A percentile compares a stretch with the other conserved stretches of the same genome.
These are phyloP conservation scores for Turritopsis rubra DNA, from an alignment of 30 jellyfish, hydroid and myxozoan genomes.

Conservation along the genomic window DNA sequence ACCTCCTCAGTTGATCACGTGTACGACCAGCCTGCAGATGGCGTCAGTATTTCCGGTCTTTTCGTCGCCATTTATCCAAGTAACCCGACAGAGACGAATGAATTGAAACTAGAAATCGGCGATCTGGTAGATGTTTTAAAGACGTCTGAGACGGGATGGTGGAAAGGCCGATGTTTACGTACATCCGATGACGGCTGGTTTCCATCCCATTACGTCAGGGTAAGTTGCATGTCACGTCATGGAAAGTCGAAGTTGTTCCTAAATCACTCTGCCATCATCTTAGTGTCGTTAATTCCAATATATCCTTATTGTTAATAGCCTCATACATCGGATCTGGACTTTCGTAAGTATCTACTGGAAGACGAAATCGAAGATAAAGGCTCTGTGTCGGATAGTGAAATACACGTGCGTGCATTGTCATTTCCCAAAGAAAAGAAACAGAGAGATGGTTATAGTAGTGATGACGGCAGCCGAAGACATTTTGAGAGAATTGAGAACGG, in stretches of 20 bases:
- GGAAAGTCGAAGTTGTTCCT: not conserved
- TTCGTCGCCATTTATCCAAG: conserved; percentile 23
- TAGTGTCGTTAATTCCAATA: not conserved
- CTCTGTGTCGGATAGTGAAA: conserved; percentile 33
- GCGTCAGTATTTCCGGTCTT: conserved; percentile 7
- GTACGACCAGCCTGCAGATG: conserved; percentile 5
- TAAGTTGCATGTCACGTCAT: not conserved
- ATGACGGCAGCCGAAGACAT: not conserved
- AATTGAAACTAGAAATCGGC: conserved; percentile 24
- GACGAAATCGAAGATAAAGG: conserved; percentile 21
- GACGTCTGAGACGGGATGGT: conserved; percentile 36
- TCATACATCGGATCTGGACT: conserved; percentile 18
- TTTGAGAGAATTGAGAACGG: not conserved
- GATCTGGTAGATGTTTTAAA: conserved; percentile 30
- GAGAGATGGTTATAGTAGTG: conserved; percentile 21
- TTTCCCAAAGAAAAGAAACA: not conserved
- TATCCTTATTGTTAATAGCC: not conserved
- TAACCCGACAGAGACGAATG: conserved; percentile 25
- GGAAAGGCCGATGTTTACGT: conserved; percentile 35
- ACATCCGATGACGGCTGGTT: conserved; percentile 34
- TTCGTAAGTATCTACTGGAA: conserved; percentile 7
- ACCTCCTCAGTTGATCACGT: not conserved
- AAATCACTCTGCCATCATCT: not conserved
- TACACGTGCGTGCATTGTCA: not conserved
- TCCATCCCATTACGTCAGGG: conserved; percentile 33